Percentiles rank a stretch among this genome's conserved stretches.
Evolutionary conservation across 64 coral and sea anemone species (phyloP).

Genomic region (Actinia tenebrosa): DNA sequence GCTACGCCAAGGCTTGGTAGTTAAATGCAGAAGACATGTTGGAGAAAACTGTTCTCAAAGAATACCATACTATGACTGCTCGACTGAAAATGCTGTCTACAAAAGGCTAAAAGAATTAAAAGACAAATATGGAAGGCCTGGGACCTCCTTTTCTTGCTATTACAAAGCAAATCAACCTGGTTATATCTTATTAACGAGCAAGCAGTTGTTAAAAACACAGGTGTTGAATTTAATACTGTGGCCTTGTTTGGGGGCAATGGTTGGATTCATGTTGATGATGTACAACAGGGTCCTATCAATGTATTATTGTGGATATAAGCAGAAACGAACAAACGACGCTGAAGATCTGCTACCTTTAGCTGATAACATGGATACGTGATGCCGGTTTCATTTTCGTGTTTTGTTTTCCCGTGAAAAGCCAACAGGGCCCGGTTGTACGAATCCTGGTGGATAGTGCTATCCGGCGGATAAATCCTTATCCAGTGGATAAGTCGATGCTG

Average conservation of each 20-base stretch:
- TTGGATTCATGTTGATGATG: background rate
- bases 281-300: background rate
- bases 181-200: background rate
- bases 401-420: no score
- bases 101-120: background rate
- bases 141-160: background rate
- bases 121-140: background rate
- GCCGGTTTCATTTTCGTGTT: no score
- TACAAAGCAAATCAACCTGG: background rate
- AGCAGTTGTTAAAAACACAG: background rate
- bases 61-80: conserved; percentile 5
- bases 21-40: conserved; percentile 10
- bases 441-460: no score
- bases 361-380: background rate
- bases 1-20: background rate
- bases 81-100: background rate
- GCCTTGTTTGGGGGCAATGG: conserved; percentile 6
- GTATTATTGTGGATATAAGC: conserved; percentile 6
- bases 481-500: no score
- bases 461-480: no score
- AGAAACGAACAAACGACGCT: background rate
- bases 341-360: background rate
- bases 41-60: conserved; percentile 15
- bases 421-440: no score
- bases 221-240: conserved; percentile 2